Evolutionary conservation across 2,888 invertebrate species (phyloP), one percentile per base, ranked within the genome.

Genomic region (Agrotis clavis): DNA sequence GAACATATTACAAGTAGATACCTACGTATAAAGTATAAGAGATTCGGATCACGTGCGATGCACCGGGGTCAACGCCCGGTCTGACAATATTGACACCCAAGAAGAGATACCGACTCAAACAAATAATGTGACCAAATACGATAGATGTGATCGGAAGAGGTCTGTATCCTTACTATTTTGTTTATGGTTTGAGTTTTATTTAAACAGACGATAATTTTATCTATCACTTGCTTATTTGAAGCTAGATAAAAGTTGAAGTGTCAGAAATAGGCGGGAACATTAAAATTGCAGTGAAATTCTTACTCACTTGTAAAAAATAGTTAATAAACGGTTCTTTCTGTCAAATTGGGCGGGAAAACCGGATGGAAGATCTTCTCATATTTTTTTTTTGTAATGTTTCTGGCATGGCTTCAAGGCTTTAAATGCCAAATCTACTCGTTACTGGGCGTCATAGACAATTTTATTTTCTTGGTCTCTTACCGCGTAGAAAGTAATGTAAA

Each of bases 71-170:
- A 92, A 82, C 86, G 94, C 86, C 89, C 94, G 83, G 84, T 93
- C 92, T 88, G 88, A 92, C 92, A 94, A 94, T 94, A 95, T 94
- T 94, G 92, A 94, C 94, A 87, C 88, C 81, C 79, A 82, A 89
- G 92, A 94, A 86, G 84, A 89, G 94, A 94, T 95, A 95, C 93
- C 93, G 89, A 83, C 85, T 85, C 90, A 87, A 86, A 92, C 94
- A 95, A 95, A 95, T 90, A 95, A 88, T 90, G 90, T 91, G 90
- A 86, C 92, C 93, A 93, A 94, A 94, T 90, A 92, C 91, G 92
- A 91, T 88, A 89, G 87, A 88, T 80, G 86, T 82, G 82, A 85
- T 85, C 85, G 82, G 69, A 82, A 68, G 66, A 82, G 78, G 75
- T 82, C 73, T 81, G 54, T 74, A 78, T 78, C 74, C 74, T 81